Conservation (phyloP, 2,888 invertebrate genomes). For the Polyploca ridens region DNA sequence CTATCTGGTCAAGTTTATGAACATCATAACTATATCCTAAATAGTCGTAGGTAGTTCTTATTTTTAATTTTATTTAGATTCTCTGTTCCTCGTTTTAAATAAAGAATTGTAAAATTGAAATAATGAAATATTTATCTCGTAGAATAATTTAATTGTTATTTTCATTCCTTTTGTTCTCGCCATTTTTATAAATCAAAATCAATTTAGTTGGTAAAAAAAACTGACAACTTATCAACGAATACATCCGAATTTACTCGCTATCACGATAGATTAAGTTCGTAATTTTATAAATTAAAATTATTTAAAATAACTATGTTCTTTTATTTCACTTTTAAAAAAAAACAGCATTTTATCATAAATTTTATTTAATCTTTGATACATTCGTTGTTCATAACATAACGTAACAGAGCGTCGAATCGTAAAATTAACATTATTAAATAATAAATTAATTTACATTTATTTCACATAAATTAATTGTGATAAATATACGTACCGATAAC, state of each 20-base stretch:
- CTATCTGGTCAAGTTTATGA: neutral
- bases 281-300: slow-evolving; percentile 33
- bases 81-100: slow-evolving; percentile 18
- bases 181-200: too few species aligned
- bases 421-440: slow-evolving; percentile 24
- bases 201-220: too few species aligned
- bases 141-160: neutral
- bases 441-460: slow-evolving; percentile 27
- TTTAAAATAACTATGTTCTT: neutral
- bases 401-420: slow-evolving; percentile 36
- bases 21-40: neutral
- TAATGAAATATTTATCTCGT: neutral
- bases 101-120: slow-evolving; percentile 14
- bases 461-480: slow-evolving; percentile 31
- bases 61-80: slow-evolving; percentile 3
- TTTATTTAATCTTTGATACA: slow-evolving; percentile 58
- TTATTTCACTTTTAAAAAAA: slow-evolving; percentile 7
- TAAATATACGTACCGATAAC: slow-evolving; percentile 33
- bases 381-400: slow-evolving; percentile 47
- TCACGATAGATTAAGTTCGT: slow-evolving; percentile 2
- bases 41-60: slow-evolving; percentile 6
- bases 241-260: neutral
- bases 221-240: neutral
- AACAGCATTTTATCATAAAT: slow-evolving; percentile 25
- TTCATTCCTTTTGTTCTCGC: neutral